phyloP scores from a whole-genome alignment of 2,888 invertebrate species.

The Leuctra nigra region DNA sequence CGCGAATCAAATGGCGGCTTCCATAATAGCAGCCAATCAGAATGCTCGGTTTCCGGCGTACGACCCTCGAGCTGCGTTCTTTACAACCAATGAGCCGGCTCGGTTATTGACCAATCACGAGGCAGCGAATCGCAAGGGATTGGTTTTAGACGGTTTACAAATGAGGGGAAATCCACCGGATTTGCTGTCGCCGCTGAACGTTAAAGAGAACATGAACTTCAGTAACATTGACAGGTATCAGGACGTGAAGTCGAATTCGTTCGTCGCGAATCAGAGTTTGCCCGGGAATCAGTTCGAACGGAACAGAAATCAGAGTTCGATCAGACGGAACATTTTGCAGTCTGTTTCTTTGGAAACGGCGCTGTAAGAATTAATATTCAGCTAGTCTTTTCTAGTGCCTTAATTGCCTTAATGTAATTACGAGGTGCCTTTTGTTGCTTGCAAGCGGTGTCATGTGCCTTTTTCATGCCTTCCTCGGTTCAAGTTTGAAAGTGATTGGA shows the following conservation, averaged over 20 bases:
- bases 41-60: background rate
- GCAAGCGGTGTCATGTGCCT: no score
- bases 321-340: background rate
- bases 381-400: no score
- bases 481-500: no score
- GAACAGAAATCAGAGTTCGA: no score
- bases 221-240: constrained; percentile 16
- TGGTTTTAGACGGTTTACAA: background rate
- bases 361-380: no score
- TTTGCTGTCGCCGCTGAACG: constrained; percentile 24
- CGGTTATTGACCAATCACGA: background rate
- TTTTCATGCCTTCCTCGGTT: no score
- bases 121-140: background rate
- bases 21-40: no score
- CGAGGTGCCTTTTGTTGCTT: no score
- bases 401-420: no score
- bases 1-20: no score
- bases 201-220: constrained; percentile 25
- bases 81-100: background rate
- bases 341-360: background rate
- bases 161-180: background rate
- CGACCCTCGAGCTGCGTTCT: background rate
- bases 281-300: no score
- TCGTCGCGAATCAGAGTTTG: background rate
- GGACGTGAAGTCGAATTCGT: background rate